Base-by-base conservation (phyloP, 1,140 invertebrate species). In the Cherax destructor region DNA sequence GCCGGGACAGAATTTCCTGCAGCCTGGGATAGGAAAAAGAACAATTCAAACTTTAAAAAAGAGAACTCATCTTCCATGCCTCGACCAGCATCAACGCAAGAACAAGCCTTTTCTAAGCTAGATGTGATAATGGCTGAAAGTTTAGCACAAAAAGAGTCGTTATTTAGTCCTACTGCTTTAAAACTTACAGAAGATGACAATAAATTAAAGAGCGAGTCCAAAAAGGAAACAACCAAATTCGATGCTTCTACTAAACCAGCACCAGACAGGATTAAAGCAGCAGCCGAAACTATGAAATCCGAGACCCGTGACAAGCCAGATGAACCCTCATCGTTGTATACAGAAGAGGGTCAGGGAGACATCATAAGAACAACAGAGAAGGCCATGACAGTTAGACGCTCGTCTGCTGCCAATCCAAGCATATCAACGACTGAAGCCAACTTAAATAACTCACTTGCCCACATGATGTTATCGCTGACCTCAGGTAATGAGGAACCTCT, bases 361-460 rank as follows among this genome's bases (percentile, higher is more conserved):
- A 47, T 88, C 30, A 61, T 80, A n/a, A 88, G 86, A 50, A 91
- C 89, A 10, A 91, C 89, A 6, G 89, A 91, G 77, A 84, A 91
- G 50, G 80, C 83, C 47, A 79, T 83, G 11, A 78, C 83, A 18
- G 89, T 80, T 6, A 91, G 86, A 24, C 89, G 89, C 9, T 85
- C 89, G 0, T 79, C 76, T 52, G 21, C 74, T 10, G 30, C 76
- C 52, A 56, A 61, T 61, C 6, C 52, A 24, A 61, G 10, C 80
- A n/a, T 61, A 18, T 21, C 18, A 18, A 30, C 50, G 30, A 24
- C 47, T 18, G 30, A 78, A 24, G 30, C 47, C 30, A 76, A 30
- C 41, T 21, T 74, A 30, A 47, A 86, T 50, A 11, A 86, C 18
- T 86, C 85, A n/a, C 78, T 86, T 59, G 76, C 74, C n/a, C 85